phyloP scores from a whole-genome alignment of 2,113 vertebrate genomes.

The Phoxinus phoxinus region DNA sequence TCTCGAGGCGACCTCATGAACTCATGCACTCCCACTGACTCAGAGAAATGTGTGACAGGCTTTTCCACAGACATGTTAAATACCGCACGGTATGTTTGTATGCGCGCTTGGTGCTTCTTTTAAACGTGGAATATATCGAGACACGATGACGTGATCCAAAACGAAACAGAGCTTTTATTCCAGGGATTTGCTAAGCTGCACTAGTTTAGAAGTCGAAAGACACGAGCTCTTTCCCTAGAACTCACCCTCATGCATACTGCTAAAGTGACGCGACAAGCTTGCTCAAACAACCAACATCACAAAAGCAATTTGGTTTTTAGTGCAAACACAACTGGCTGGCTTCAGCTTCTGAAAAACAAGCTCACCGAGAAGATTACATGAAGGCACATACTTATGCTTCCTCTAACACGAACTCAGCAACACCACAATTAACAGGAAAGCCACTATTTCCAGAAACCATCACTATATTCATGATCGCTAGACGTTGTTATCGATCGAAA shows the following conservation, averaged over 20 bases:
- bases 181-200: conserved; percentile 78
- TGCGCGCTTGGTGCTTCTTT: conserved; percentile 11
- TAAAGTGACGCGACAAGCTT: conserved; percentile 84
- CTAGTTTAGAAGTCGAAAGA: conserved; percentile 80
- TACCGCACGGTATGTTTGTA: conserved; percentile 67
- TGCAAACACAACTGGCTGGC: conserved; percentile 86
- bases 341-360: conserved; percentile 83
- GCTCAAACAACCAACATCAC: conserved; percentile 82
- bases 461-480: conserved; percentile 60
- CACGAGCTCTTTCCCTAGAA: conserved; percentile 78
- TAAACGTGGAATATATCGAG: conserved; percentile 64
- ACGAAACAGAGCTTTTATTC: conserved; percentile 75
- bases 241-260: conserved; percentile 83
- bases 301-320: conserved; percentile 84
- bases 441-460: conserved; percentile 74
- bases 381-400: conserved; percentile 86
- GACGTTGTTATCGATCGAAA: conserved; percentile 58
- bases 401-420: conserved; percentile 81
- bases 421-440: conserved; percentile 79
- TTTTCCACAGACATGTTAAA: conserved; percentile 62
- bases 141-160: conserved; percentile 63
- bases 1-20: conserved; percentile 82
- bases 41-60: conserved; percentile 64
- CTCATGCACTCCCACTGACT: conserved; percentile 74
- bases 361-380: conserved; percentile 83